Percentiles rank a stretch among this genome's conserved stretches.
Evolutionary conservation across 2,113 vertebrate genomes (phyloP).

Genomic region (Muntiacus reevesi): DNA sequence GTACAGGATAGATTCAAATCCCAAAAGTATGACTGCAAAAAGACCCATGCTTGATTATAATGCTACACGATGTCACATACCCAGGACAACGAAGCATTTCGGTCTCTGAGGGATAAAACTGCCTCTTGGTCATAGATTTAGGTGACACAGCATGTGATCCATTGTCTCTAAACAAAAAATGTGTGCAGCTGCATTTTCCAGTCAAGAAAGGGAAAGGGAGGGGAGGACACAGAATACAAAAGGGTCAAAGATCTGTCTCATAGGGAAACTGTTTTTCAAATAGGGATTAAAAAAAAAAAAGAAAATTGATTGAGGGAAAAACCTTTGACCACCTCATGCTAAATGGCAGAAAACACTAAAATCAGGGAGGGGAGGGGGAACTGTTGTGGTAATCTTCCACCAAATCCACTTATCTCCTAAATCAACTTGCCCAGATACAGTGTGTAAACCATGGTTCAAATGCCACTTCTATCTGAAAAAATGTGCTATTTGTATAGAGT

Average conservation of each 20-base stretch:
- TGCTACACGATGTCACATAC: constrained; percentile 81
- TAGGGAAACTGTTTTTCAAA: constrained; percentile 31
- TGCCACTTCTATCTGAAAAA: not conserved
- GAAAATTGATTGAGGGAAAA: not conserved
- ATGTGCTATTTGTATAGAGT: not conserved
- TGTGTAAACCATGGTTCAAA: not conserved
- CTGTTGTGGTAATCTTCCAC: not conserved
- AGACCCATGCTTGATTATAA: constrained; percentile 84
- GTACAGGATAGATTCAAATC: constrained; percentile 78
- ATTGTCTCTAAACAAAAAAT: constrained; percentile 66
- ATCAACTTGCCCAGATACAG: not conserved
- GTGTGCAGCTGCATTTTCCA: constrained; percentile 75
- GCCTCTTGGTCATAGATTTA: constrained; percentile 76
- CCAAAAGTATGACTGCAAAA: constrained; percentile 73
- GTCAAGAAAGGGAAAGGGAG: not conserved
- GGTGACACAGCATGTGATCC: constrained; percentile 66
- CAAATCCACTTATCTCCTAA: not conserved
- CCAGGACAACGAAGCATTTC: constrained; percentile 86
- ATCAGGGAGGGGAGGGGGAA: not conserved
- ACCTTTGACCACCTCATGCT: not conserved
- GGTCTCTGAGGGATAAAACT: constrained; percentile 81
- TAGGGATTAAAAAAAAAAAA: not conserved
- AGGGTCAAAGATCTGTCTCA: constrained; percentile 47
- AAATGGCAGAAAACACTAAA: constrained; percentile 25
- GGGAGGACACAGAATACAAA: constrained; percentile 29